phyloP scores from a whole-genome alignment of 2,888 invertebrate species.

The Julus scandinavius region DNA sequence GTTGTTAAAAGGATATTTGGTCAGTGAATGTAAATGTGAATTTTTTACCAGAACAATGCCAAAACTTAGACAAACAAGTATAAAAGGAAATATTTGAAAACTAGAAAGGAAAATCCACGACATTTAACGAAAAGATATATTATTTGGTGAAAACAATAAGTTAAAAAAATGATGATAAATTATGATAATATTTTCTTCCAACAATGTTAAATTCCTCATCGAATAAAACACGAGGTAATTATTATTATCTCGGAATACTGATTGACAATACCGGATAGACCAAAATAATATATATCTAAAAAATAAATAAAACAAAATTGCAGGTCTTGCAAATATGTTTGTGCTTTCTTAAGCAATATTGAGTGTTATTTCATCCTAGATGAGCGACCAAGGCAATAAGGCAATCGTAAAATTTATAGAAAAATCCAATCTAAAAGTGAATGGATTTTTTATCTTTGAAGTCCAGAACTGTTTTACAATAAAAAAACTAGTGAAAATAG shows the following conservation, averaged over 20 bases:
- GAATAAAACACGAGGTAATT: no score
- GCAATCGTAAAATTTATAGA: background rate
- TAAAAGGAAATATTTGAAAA: no score
- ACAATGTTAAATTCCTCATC: no score
- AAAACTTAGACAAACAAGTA: no score
- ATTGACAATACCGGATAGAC: no score
- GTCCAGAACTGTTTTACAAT: background rate
- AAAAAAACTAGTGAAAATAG: background rate
- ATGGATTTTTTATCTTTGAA: conserved; percentile 12
- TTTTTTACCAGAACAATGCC: no score
- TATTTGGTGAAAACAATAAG: no score
- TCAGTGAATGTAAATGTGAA: background rate
- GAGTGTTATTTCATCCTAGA: conserved; percentile 11
- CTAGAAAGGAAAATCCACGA: no score
- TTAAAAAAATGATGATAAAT: no score
- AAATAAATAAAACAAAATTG: background rate
- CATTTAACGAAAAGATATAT: no score
- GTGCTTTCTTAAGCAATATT: background rate
- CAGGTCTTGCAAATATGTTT: background rate
- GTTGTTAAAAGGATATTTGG: background rate
- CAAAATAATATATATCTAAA: background rate
- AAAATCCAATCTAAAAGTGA: background rate
- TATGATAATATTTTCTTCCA: no score
- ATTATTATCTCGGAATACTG: no score
- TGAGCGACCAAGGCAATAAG: background rate